Evolutionary conservation across 2,113 vertebrate species (phyloP).

Genomic region (Aegotheles bennettii): DNA sequence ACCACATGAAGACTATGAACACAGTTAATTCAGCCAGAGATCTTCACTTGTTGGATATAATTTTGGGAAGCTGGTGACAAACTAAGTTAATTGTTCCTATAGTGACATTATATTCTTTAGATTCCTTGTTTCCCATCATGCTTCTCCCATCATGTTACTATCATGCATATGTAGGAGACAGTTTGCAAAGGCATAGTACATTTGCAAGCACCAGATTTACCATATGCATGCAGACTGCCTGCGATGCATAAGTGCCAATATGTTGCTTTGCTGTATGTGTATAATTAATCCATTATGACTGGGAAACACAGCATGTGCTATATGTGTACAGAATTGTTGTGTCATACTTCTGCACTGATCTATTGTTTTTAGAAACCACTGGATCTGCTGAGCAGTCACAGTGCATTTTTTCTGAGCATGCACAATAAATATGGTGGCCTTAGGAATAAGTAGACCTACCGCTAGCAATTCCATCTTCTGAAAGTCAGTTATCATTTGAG

Average conservation of each 20-base stretch:
- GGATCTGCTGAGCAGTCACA: neutral
- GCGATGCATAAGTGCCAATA: neutral
- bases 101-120: neutral
- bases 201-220: neutral
- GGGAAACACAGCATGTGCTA: neutral
- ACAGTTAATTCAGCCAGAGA: neutral
- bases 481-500: neutral
- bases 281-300: slow-evolving; percentile 25
- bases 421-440: neutral
- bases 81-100: neutral
- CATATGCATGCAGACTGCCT: neutral
- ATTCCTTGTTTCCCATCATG: neutral
- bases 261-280: neutral
- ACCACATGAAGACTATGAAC: neutral
- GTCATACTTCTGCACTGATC: slow-evolving; percentile 4
- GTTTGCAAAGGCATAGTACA: neutral
- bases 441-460: neutral
- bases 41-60: neutral
- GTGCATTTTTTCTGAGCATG: slow-evolving; percentile 2
- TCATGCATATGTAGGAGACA: neutral
- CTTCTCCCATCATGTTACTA: neutral
- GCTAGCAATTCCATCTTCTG: neutral
- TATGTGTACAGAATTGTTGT: neutral
- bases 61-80: neutral
- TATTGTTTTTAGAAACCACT: slow-evolving; percentile 44